Conservation (phyloP, 2,888 invertebrate species). For the Cantharis nigra region DNA sequence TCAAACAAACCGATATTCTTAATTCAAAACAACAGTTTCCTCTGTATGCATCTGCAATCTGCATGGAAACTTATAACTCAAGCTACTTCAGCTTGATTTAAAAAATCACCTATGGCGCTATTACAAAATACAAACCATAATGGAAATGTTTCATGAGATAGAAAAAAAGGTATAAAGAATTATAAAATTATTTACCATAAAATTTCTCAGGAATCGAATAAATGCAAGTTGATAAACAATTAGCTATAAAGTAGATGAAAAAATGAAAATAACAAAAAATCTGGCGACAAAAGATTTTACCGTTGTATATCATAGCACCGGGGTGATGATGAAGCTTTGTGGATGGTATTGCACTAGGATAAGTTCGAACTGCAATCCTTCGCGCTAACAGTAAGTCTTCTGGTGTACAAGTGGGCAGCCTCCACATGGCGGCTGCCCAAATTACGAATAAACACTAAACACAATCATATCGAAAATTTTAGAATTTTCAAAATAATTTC, state of each 20-base stretch:
- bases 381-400: conserved; percentile 55
- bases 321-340: conserved; percentile 56
- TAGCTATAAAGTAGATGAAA: background rate
- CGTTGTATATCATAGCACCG: conserved; percentile 61
- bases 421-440: conserved; percentile 53
- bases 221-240: background rate
- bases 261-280: background rate
- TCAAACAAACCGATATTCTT: background rate
- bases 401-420: conserved; percentile 56
- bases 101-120: too few species aligned
- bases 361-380: conserved; percentile 53
- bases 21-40: background rate
- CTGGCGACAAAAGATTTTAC: conserved; percentile 46
- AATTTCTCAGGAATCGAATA: background rate
- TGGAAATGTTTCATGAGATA: too few species aligned
- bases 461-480: background rate
- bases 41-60: too few species aligned
- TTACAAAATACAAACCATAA: too few species aligned
- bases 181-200: background rate
- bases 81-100: too few species aligned
- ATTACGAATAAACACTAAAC: conserved; percentile 20
- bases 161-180: background rate
- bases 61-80: too few species aligned
- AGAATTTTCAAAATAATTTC: background rate
- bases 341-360: conserved; percentile 54